Conservation (phyloP, 2,797 vertebrate species). For the Sylvia borin region DNA sequence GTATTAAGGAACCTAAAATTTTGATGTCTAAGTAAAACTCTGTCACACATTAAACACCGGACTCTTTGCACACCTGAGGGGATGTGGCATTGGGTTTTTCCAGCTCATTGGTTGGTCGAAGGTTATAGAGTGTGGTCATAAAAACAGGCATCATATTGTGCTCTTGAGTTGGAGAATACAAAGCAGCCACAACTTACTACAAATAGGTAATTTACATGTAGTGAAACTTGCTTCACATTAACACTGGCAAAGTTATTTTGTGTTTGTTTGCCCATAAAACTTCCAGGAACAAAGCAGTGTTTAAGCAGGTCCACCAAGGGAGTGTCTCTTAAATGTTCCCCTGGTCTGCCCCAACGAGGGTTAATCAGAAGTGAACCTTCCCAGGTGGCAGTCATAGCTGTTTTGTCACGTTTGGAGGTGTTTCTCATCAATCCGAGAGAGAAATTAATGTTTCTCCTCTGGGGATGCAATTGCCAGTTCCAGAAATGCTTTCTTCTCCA, state of each 20-base stretch:
- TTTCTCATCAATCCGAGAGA: background rate
- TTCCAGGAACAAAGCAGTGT: background rate
- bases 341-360: background rate
- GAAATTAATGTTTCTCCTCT: background rate
- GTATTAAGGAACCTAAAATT: background rate
- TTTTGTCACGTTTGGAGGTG: background rate
- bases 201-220: background rate
- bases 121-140: fast-evolving
- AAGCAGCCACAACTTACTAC: background rate
- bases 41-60: background rate
- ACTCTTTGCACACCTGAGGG: background rate
- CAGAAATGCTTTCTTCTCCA: background rate
- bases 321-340: background rate
- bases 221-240: background rate
- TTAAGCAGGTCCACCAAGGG: background rate
- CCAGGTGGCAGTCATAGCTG: background rate
- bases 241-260: background rate
- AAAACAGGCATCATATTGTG: background rate
- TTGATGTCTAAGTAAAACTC: background rate
- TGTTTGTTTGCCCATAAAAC: background rate
- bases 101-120: background rate
- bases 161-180: background rate
- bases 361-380: slow-evolving; percentile 5
- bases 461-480: background rate
- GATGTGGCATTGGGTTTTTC: background rate